Conservation (phyloP, 2,888 invertebrate species). For the Vesta saturnalis region DNA sequence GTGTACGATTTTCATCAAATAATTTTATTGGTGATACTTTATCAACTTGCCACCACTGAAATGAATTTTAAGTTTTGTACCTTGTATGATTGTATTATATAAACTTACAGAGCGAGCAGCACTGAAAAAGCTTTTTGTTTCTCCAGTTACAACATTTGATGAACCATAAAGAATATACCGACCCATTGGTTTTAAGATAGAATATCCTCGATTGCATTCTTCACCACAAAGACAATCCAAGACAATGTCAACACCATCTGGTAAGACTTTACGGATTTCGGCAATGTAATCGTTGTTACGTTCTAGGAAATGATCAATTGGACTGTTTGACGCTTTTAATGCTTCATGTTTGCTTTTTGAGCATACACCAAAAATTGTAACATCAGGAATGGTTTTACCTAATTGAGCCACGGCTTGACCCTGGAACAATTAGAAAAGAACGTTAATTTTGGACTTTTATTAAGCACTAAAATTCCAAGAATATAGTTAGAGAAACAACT, state of each 20-base stretch:
- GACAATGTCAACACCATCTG: constrained; percentile 86
- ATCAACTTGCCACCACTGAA: constrained; percentile 92
- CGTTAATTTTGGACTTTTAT: no score
- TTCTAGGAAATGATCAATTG: constrained; percentile 82
- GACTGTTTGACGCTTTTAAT: constrained; percentile 74
- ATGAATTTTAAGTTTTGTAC: no score
- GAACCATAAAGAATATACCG: constrained; percentile 89
- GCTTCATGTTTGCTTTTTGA: constrained; percentile 86
- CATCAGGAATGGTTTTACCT: constrained; percentile 81
- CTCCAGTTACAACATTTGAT: constrained; percentile 88
- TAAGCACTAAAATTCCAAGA: no score
- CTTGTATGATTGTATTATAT: neutral
- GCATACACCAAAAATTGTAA: constrained; percentile 86
- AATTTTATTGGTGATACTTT: constrained; percentile 89
- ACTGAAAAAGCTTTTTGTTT: constrained; percentile 91
- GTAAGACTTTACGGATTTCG: constrained; percentile 82
- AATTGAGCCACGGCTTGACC: constrained; percentile 87
- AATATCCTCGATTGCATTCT: constrained; percentile 86
- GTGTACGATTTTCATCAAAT: constrained; percentile 88
- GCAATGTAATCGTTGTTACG: constrained; percentile 82
- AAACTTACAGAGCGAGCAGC: constrained; percentile 86
- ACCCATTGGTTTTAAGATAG: constrained; percentile 87
- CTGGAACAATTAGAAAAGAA: constrained; percentile 65
- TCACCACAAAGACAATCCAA: constrained; percentile 90
- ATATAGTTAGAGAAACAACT: no score